Evolutionary conservation across 2,888 invertebrate genomes (phyloP).

Genomic region (Stenodera caucasica): DNA sequence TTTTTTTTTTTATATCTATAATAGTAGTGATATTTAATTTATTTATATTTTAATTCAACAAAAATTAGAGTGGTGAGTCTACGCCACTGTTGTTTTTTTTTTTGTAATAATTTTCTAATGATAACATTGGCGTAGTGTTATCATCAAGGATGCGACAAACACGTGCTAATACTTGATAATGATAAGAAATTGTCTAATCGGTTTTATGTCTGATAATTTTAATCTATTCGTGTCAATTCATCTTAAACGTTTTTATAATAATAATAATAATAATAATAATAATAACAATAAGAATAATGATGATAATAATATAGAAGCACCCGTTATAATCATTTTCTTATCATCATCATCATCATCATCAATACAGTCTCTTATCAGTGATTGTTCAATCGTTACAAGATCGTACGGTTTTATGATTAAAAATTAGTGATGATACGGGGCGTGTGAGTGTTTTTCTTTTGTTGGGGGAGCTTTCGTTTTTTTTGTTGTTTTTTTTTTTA

Average conservation of each 20-base stretch:
- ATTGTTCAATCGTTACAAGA: not conserved
- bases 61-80: not conserved
- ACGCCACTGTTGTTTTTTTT: not conserved
- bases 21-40: not conserved
- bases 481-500: not conserved
- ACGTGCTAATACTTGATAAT: slow-evolving; percentile 32
- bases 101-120: not conserved
- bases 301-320: slow-evolving; percentile 28
- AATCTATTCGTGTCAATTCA: slow-evolving; percentile 32
- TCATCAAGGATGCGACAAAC: slow-evolving; percentile 16
- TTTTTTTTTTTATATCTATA: not conserved
- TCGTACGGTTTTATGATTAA: slow-evolving; percentile 17
- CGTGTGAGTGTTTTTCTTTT: slow-evolving; percentile 15
- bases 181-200: slow-evolving; percentile 19
- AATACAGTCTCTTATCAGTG: not conserved
- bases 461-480: slow-evolving; percentile 1
- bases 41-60: not conserved
- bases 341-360: not conserved
- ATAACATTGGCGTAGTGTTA: slow-evolving; percentile 16
- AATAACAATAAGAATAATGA: slow-evolving; percentile 27
- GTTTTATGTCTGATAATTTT: not conserved
- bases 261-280: not conserved
- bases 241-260: slow-evolving; percentile 1
- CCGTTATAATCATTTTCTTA: slow-evolving; percentile 13
- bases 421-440: too few species aligned